Base-by-base conservation (phyloP, 2,888 invertebrate species). In the Sminthurinus aureus region DNA sequence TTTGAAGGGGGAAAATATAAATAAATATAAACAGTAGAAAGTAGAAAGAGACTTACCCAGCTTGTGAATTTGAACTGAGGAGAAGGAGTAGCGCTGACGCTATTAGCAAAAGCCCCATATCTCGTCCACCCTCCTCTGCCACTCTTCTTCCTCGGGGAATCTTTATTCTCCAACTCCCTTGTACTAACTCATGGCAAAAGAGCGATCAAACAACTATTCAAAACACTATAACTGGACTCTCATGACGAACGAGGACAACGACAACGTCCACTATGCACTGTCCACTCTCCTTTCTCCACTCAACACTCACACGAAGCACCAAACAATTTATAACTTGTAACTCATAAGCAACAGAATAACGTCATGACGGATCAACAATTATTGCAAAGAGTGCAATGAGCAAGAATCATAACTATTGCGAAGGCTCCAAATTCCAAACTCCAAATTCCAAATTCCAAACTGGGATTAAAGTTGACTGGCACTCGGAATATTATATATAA, bases 61-160 rank as follows among this genome's bases (percentile, higher is more conserved):
- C 82, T 51, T 82, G 82, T n/a, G 82, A 82, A 78, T 82, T 82
- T 12, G 82, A 78, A 73, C 78, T 82, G 20, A 82, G 78, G 22
- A 82, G 82, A 20, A 82, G 71, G 20, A 82, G 71, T 22, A 82
- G 69, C 1, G 79, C 69, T 51, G 79, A 79, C 51, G 69, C 81
- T 20, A 75, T 58, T 58, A 66, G 38, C 58, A 66, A 26, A 52
- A 81, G 69, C 52, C 74, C 73, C 74, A 74, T 81, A 69, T 11
- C 22, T 69, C 69, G 22, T 67, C 11, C n/a, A 12, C 69, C 9
- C n/a, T 8, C n/a, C 8, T 20, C n/a, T 67, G 9, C 69, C 9
- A 12, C 20, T 13, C 1, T 13, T n/a, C 3, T 12, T 58, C 58
- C 13, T 58, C 58, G 58, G 13, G 58, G 58, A 58, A 58, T 38